A percentile compares a stretch with the other conserved stretches of the same genome.
Evolutionary conservation across 2,888 invertebrate genomes (phyloP).

Genomic region (Adineta ricciae): DNA sequence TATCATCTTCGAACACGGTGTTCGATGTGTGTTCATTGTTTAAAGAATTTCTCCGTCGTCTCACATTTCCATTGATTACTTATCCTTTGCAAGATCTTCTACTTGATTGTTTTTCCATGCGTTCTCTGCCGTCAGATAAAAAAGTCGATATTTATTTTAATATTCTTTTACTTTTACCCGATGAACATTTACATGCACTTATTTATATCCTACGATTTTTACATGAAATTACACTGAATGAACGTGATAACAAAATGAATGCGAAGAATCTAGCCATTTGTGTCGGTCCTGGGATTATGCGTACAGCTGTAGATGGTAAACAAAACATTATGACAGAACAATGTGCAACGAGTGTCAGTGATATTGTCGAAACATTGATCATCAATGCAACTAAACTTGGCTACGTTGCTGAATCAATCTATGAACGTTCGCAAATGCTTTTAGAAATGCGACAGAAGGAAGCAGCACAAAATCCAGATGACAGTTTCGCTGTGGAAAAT

Average conservation of each 20-base stretch:
- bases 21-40: slow-evolving; percentile 8
- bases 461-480: neutral
- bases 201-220: slow-evolving; percentile 16
- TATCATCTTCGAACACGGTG: neutral
- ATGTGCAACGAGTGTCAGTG: neutral
- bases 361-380: slow-evolving; percentile 10
- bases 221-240: neutral
- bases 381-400: neutral
- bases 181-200: slow-evolving; percentile 20
- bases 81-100: neutral
- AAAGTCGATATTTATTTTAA: slow-evolving; percentile 7
- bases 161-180: slow-evolving; percentile 17
- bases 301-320: neutral
- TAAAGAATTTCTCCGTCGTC: slow-evolving; percentile 10
- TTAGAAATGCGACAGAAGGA: neutral
- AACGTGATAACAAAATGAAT: slow-evolving; percentile 10
- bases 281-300: slow-evolving; percentile 3
- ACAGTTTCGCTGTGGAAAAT: neutral
- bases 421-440: slow-evolving; percentile 17
- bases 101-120: neutral
- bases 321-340: neutral
- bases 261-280: slow-evolving; percentile 17
- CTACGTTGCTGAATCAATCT: neutral
- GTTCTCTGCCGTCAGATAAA: neutral
- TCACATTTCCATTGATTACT: neutral